Evolutionary conservation across 2,888 invertebrate species (phyloP).

Genomic region (Drosophila paramelanica): DNA sequence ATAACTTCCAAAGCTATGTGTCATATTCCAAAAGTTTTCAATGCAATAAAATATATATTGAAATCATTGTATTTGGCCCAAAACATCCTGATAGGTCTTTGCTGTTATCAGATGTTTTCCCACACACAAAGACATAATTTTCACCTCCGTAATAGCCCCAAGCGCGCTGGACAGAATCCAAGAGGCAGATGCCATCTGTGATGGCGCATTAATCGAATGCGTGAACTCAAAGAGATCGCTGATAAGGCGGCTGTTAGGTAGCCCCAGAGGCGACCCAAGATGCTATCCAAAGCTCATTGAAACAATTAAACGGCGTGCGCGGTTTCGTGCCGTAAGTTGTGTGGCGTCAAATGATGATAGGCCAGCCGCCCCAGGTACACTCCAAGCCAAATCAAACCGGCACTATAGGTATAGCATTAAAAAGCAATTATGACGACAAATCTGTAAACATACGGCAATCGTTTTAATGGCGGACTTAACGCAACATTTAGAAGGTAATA

Average conservation of each 20-base stretch:
- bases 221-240: slow-evolving; percentile 59
- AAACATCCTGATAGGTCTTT: slow-evolving; percentile 26
- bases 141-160: slow-evolving; percentile 20
- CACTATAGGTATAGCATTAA: slow-evolving; percentile 81
- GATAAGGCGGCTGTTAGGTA: slow-evolving; percentile 50
- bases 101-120: slow-evolving; percentile 45
- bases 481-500: slow-evolving; percentile 80
- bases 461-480: slow-evolving; percentile 81
- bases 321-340: slow-evolving; percentile 23
- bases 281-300: slow-evolving; percentile 70
- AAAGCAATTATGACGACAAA: slow-evolving; percentile 83
- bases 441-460: slow-evolving; percentile 82
- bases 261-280: slow-evolving; percentile 31
- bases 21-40: too few species aligned
- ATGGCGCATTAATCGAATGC: slow-evolving; percentile 65
- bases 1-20: too few species aligned
- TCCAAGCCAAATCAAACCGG: slow-evolving; percentile 15
- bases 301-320: slow-evolving; percentile 67
- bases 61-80: not conserved
- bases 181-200: slow-evolving; percentile 20
- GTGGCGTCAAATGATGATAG: slow-evolving; percentile 64
- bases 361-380: not conserved
- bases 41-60: too few species aligned
- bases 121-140: slow-evolving; percentile 40
- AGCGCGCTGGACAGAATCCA: slow-evolving; percentile 40